These are phyloP conservation scores for Holothuria scabra DNA, from an alignment of 53 echinoderm and acorn worm species.

Conservation along the genomic window DNA sequence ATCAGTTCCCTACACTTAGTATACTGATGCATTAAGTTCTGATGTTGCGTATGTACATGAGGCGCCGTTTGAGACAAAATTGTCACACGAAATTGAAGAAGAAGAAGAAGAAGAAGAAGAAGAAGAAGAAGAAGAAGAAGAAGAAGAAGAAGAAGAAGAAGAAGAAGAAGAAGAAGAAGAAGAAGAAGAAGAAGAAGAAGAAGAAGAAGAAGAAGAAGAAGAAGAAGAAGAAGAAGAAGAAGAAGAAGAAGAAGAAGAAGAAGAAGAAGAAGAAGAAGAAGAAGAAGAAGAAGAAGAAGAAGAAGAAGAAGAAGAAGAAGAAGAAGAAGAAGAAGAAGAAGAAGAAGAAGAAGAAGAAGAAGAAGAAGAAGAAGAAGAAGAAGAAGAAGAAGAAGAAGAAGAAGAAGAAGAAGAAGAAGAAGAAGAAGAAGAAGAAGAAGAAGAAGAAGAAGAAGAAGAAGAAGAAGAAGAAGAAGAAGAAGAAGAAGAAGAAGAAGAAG, in stretches of 20 bases:
- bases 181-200: conserved; percentile 11
- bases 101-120: conserved; percentile 11
- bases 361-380: background rate
- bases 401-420: background rate
- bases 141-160: conserved; percentile 11
- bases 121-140: conserved; percentile 11
- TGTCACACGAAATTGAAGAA: background rate
- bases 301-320: background rate
- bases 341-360: background rate
- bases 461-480: conserved; percentile 17
- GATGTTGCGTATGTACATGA: background rate
- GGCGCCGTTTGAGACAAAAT: background rate
- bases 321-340: background rate
- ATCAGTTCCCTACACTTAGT: too few relatives aligned
- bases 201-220: conserved; percentile 11
- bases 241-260: conserved; percentile 11
- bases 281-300: conserved; percentile 7
- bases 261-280: conserved; percentile 11
- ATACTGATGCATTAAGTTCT: too few relatives aligned
- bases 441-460: background rate
- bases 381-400: background rate
- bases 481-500: conserved; percentile 36
- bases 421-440: background rate
- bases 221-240: conserved; percentile 11
- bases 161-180: conserved; percentile 11